A percentile compares a stretch with the other conserved stretches of the same genome.
Evolutionary conservation across 2,888 invertebrate species (phyloP).

Genomic region (Catocala sponsa): DNA sequence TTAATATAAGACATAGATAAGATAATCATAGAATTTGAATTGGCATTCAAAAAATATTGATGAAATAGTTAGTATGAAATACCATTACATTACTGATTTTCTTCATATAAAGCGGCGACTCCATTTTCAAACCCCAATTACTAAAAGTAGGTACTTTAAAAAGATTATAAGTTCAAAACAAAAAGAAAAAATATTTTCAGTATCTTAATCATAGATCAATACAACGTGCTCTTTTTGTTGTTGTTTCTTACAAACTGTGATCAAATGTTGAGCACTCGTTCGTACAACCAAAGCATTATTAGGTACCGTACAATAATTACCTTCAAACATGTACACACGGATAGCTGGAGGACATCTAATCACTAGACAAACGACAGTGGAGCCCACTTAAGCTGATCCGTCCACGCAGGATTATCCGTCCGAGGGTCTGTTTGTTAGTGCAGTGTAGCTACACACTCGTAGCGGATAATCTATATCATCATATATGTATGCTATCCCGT

Average conservation of each 20-base stretch:
- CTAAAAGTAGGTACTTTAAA: too few relatives aligned
- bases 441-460: conserved; percentile 28
- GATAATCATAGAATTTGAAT: too few relatives aligned
- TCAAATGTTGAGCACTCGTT: background rate
- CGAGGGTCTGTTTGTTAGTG: conserved; percentile 30
- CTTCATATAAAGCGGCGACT: too few relatives aligned
- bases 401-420: conserved; percentile 56
- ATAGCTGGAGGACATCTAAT: conserved; percentile 44
- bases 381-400: conserved; percentile 59
- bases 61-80: too few relatives aligned
- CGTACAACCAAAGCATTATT: conserved; percentile 18
- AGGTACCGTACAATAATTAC: conserved; percentile 35
- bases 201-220: too few relatives aligned
- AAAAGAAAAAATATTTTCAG: too few relatives aligned
- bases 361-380: conserved; percentile 58
- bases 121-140: too few relatives aligned
- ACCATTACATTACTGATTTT: too few relatives aligned
- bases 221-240: too few relatives aligned
- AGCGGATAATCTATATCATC: conserved; percentile 35
- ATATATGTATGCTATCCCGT: conserved; percentile 26
- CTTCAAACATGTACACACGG: conserved; percentile 21
- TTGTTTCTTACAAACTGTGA: background rate
- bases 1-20: too few relatives aligned
- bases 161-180: too few relatives aligned
- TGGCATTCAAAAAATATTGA: too few relatives aligned